Conservation (phyloP, 2,797 vertebrate genomes). For the Schizopygopsis pylzovi region DNA sequence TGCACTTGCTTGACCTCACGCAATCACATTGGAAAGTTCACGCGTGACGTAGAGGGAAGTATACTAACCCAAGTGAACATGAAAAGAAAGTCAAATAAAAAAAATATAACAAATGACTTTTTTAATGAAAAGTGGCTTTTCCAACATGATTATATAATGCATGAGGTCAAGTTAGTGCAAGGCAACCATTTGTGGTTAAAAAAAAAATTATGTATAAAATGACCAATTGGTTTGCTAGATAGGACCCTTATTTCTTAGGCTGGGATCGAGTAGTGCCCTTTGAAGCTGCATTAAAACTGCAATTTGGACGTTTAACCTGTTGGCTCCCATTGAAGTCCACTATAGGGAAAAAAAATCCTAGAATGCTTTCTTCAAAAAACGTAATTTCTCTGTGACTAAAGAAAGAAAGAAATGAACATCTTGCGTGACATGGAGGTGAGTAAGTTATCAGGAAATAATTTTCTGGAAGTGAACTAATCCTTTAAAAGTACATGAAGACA, state of each 20-base stretch:
- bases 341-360: not conserved
- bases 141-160: not conserved
- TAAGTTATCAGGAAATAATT: not conserved
- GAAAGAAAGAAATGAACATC: not conserved
- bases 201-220: no score
- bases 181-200: not conserved
- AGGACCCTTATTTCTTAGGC: no score
- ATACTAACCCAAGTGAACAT: not conserved
- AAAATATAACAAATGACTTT: not conserved
- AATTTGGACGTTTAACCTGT: not conserved
- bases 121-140: not conserved
- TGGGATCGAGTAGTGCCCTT: not conserved
- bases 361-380: not conserved
- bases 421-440: not conserved
- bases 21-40: not conserved
- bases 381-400: not conserved
- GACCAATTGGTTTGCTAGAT: no score
- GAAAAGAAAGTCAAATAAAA: not conserved
- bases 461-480: not conserved
- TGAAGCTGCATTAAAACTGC: not conserved
- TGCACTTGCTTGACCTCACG: not conserved
- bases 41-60: accelerated
- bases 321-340: not conserved
- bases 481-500: not conserved
- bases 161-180: not conserved